Conservation (phyloP, 2,113 vertebrate species). For the Lanius collurio region DNA sequence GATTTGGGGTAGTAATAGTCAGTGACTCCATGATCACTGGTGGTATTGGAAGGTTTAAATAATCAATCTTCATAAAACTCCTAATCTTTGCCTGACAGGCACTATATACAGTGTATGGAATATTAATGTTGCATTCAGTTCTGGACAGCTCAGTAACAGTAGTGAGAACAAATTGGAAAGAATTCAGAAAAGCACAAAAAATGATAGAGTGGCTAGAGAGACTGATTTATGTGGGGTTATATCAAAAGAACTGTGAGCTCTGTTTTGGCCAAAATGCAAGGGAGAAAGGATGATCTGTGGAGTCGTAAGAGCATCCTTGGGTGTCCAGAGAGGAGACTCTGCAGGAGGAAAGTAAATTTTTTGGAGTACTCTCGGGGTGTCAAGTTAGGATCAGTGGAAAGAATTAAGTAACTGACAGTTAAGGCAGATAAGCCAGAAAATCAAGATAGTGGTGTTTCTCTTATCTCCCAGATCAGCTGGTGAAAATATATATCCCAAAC, state of each 20-base stretch:
- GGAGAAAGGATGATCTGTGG: not conserved
- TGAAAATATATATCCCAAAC: not conserved
- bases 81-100: conserved; percentile 41
- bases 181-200: conserved; percentile 32
- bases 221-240: not conserved
- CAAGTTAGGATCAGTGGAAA: not conserved
- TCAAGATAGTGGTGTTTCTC: not conserved
- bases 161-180: conserved; percentile 46
- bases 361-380: not conserved
- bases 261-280: not conserved
- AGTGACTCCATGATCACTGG: not conserved
- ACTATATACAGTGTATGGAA: conserved; percentile 9
- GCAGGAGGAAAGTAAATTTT: not conserved
- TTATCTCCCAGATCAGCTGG: not conserved
- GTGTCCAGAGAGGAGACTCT: not conserved
- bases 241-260: not conserved
- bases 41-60: conserved; percentile 18
- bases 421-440: not conserved
- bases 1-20: conserved; percentile 3
- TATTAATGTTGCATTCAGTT: conserved; percentile 43
- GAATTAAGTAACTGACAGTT: not conserved
- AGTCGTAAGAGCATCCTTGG: not conserved
- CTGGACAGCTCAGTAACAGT: conserved; percentile 23
- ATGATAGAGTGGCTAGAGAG: conserved; percentile 19
- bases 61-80: conserved; percentile 43